phyloP scores from a whole-genome alignment of 2,113 vertebrate species.

The Uria lomvia region DNA sequence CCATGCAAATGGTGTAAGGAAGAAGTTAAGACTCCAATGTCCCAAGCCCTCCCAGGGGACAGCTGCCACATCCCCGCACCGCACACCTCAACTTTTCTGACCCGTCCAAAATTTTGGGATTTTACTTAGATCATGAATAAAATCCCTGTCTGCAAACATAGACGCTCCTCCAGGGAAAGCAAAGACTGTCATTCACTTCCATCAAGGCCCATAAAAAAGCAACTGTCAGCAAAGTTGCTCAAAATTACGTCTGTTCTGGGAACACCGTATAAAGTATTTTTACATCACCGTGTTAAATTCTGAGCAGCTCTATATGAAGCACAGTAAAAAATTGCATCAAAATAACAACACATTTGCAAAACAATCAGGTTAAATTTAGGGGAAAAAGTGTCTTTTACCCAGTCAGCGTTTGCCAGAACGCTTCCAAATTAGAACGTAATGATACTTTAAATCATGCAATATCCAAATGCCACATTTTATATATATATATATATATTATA shows the following conservation, averaged over 20 bases:
- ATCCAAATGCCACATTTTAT: slow-evolving; percentile 1
- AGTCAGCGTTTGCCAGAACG: slow-evolving; percentile 2
- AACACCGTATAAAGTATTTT: not conserved
- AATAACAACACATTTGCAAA: not conserved
- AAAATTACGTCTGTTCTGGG: not conserved
- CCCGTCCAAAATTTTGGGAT: not conserved
- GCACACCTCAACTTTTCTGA: not conserved
- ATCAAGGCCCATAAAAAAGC: slow-evolving; percentile 23
- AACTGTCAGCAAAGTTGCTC: slow-evolving; percentile 15
- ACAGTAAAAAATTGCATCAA: not conserved
- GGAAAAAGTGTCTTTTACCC: slow-evolving; percentile 11
- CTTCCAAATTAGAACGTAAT: not conserved
- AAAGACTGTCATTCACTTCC: not conserved
- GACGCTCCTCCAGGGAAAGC: not conserved
- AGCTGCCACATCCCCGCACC: not conserved
- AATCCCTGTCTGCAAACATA: not conserved
- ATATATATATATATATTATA: slow-evolving; percentile 9
- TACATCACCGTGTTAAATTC: not conserved
- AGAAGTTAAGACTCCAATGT: rapidly evolving
- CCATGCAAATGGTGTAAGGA: rapidly evolving
- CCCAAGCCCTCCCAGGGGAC: not conserved
- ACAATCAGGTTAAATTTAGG: slow-evolving; percentile 13
- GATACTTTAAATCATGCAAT: slow-evolving; percentile 28
- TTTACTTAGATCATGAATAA: not conserved
- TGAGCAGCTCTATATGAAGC: not conserved